These are phyloP conservation scores for Cercopithecus mona DNA, from an alignment of 2,113 vertebrate species.

Conservation along the genomic window DNA sequence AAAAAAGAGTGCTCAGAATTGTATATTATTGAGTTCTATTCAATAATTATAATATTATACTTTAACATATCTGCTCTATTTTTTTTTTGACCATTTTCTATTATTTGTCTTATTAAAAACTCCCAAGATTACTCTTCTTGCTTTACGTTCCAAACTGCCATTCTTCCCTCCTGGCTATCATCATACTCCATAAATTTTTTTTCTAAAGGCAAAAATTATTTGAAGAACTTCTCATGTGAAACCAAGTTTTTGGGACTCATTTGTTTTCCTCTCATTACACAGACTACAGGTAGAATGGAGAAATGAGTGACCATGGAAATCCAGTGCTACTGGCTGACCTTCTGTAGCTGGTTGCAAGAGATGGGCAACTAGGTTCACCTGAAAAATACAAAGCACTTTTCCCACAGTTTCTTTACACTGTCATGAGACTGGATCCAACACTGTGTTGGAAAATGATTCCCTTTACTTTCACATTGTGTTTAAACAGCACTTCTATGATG, in stretches of 20 bases:
- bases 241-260: background rate
- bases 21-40: background rate
- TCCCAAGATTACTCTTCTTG: background rate
- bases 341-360: background rate
- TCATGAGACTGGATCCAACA: background rate
- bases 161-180: background rate
- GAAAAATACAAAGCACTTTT: background rate
- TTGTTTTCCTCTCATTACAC: background rate
- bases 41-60: background rate
- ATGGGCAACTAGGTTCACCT: background rate
- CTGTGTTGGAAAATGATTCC: background rate
- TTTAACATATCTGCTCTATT: background rate
- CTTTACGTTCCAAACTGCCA: background rate
- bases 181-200: background rate
- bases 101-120: constrained; percentile 9
- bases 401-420: background rate
- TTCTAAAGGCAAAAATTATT: background rate
- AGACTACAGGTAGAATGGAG: background rate
- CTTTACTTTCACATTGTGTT: background rate
- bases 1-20: background rate
- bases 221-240: background rate
- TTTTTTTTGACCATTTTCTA: background rate
- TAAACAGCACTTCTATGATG: background rate
- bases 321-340: background rate
- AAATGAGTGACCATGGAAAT: background rate